Base-by-base conservation (phyloP, 2,888 invertebrate genomes). In the Archaeoteleia sp. region DNA sequence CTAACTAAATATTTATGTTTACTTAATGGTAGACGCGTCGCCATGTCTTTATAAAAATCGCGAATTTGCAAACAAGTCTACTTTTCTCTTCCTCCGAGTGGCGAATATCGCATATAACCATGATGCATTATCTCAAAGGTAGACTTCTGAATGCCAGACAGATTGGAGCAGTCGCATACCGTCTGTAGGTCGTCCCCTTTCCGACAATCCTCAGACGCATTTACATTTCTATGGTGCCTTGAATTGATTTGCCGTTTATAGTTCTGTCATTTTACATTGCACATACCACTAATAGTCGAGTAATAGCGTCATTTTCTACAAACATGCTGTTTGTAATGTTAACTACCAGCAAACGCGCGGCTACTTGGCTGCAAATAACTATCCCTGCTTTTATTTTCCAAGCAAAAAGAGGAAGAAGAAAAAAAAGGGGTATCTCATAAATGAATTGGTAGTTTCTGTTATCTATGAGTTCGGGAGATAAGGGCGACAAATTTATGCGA, bases 401-500 rank as follows among this genome's bases (percentile, higher is more conserved):
- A 2, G 20, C 20, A 5, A 5, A 20, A 2, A 20, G 3, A 5
- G 5, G 5, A 20, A 20, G 20, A 5, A 20, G 3, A 20, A 2
- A 5, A 20, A 20, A 20, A 20, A 20, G 5, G 20, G 20, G 20
- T 20, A 4, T 5, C 20, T 4, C 3, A 20, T 20, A 20, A 20
- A 20, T 20, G 20, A 29, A 29, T 29, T 29, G 29, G 9, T 29
- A 8, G 1, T n/a, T 29, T 29, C 8, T 29, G 9, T 29, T 29
- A 29, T 29, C 9, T 29, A 7, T 29, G 29, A 29, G 9, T n/a
- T 29, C 14, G 9, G 1, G 14, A 9, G 27, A 25, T 20, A 27
- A n/a, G n/a, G 7, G 14, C 2, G 13, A 13, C 13, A 27, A 25
- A 27, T 42, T 42, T 42, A 42, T 27, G 42, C 5, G 39, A 8